Base-by-base conservation (phyloP, 2,797 vertebrate genomes). In the Huso huso region DNA sequence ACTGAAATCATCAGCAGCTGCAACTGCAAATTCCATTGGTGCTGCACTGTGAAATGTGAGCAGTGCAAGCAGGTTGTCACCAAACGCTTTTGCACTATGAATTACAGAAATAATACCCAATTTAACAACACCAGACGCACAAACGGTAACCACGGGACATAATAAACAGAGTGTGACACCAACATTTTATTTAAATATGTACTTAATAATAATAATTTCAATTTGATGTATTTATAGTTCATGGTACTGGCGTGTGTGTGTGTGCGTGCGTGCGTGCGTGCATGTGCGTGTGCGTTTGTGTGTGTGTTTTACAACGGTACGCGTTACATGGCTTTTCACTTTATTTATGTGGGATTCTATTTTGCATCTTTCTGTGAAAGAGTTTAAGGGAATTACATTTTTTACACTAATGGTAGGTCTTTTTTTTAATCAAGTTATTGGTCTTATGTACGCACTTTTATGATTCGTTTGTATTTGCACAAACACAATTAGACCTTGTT, bases 1-100 rank as follows among this genome's bases (percentile, higher is more conserved):
- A 18, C 18, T 18, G 18, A 18, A 18, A 18, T 90, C 1, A 82
- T 88, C 69, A 88, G 84, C 80, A 97, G 94, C 84, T 99, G 97
- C 81, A 94, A 99, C 83, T 99, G 97, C 83, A 96, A 89, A 68
- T 99, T 99, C 82, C 93, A 94, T 74, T 99, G 97, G 97, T 99
- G 97, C 81, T 98, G 97, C 78, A 93, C 85, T 0, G 96, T 99
- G 70, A 87, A 90, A 69, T 99, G 97, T 57, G 93, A 96, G 23
- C 90, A 93, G 76, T 99, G 96, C 74, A 83, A 85, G 12, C 89
- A 90, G 37, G 82, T 93, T 2, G 81, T 90, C 37, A 87, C 89
- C 64, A 95, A 91, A 65, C 89, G 94, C 70, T 90, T 92, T 71
- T 99, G 97, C 58, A 76, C 82, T 6, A 83, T 74, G 69, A 88